Conservation (phyloP, 2,797 vertebrate species). For the Vireo griseus region DNA sequence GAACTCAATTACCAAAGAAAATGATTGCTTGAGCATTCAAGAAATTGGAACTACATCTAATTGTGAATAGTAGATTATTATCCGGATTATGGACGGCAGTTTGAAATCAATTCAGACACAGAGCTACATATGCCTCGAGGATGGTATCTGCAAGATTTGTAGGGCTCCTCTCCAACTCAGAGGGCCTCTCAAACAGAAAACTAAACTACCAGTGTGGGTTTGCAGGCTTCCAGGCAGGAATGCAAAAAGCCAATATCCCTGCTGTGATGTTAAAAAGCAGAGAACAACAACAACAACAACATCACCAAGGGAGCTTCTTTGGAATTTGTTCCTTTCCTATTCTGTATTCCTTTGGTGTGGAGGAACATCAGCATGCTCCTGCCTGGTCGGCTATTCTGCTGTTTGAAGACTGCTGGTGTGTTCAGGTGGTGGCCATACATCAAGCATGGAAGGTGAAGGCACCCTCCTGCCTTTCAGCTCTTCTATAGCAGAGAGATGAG, state of each 20-base stretch:
- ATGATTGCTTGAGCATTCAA: conserved; percentile 71
- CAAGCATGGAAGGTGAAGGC: not conserved
- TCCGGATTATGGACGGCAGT: conserved; percentile 56
- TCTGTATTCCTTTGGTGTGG: not conserved
- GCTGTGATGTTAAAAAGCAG: not conserved
- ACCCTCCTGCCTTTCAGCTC: not conserved
- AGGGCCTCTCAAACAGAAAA: not conserved
- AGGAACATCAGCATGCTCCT: not conserved
- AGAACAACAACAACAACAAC: not conserved
- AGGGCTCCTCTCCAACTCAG: not conserved
- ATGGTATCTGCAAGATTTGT: not conserved
- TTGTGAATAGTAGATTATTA: conserved; percentile 72
- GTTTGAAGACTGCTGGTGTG: accelerated
- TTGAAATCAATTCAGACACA: conserved; percentile 36
- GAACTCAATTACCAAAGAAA: conserved; percentile 77
- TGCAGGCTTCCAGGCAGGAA: not conserved
- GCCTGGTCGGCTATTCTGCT: not conserved
- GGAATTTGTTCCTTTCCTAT: not conserved
- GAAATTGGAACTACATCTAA: conserved; percentile 68
- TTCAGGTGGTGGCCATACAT: not conserved
- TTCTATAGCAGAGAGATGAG: not conserved
- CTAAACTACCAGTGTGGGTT: not conserved
- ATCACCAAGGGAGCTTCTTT: not conserved
- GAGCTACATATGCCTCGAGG: not conserved
- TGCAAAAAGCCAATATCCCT: not conserved